Conservation (phyloP, 2,797 vertebrate genomes). For the Phoxinus dragarum region DNA sequence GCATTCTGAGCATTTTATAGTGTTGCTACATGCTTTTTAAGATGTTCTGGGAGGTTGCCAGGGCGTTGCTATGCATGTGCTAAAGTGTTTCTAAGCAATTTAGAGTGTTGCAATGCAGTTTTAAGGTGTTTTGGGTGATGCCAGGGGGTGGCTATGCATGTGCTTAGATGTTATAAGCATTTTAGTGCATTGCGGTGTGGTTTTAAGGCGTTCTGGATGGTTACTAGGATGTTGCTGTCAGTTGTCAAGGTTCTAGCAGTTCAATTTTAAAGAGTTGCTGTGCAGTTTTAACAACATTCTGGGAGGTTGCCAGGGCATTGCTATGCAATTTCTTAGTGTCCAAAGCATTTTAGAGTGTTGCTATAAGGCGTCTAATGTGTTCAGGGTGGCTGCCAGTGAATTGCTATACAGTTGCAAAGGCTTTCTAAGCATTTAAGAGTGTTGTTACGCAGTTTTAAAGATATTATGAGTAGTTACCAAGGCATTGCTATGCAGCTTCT, state of each 20-base stretch:
- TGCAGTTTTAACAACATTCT: background rate
- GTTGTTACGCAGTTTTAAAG: background rate
- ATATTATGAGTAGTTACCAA: background rate
- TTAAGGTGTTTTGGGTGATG: background rate
- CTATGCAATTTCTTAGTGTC: background rate
- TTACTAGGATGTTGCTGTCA: background rate
- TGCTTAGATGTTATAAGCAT: background rate
- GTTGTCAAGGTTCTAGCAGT: background rate
- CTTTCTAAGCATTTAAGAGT: background rate
- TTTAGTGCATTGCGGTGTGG: background rate
- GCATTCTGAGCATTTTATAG: background rate
- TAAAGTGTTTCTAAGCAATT: background rate
- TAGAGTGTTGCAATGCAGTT: background rate
- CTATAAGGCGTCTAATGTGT: background rate
- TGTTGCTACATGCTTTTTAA: background rate
- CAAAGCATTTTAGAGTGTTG: background rate
- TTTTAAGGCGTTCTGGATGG: background rate
- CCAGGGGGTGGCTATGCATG: no score
- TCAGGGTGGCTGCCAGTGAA: background rate
- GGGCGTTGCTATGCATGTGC: background rate
- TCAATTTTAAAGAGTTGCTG: background rate
- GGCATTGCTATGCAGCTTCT: background rate
- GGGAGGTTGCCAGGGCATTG: background rate
- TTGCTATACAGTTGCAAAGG: background rate
- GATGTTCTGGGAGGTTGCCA: background rate